Base-by-base conservation (phyloP, 2,888 invertebrate species). In the Archips xylosteana region DNA sequence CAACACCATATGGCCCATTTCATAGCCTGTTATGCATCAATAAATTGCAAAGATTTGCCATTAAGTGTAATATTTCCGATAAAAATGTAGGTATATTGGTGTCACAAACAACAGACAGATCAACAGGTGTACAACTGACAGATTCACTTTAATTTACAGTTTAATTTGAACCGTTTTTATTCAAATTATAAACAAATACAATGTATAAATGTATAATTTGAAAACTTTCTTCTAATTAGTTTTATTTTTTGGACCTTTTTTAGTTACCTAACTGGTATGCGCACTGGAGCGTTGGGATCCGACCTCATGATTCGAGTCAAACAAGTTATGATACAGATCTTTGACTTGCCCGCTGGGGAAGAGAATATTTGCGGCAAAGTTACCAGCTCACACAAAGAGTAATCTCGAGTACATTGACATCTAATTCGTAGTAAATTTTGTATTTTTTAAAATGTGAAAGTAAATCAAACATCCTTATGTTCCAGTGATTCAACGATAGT, bases 261-360 rank as follows among this genome's bases (percentile, higher is more conserved):
- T 60, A 32, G 13, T 34, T 13, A 60, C 60, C 51, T 9, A 57
- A 57, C 32, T 57, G 57, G 57, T 59, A 36, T 36, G 61, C 15
- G 45, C 12, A 36, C 59, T 47, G 70, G 4, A 49, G 64, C 59
- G 32, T 65, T 36, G 64, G 39, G 23, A 23, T n/a, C n/a, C n/a
- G 36, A 65, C 64, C 49, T 49, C 13, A 39, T n/a, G 23, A 36
- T 62, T 62, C 15, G 54, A 67, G 10, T 45, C 54, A 62, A 62
- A 72, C 67, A 62, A 23, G 72, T 67, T 72, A 36, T 62, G 72
- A 72, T 67, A 72, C 36, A 47, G 45, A 72, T 71, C 71, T 65
- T 13, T 51, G 15, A 64, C 13, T 63, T 42, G 54, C 51, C 42
- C 32, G 32, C 62, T 54, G 61, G 49, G 36, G 47, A 5, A 69